Percentiles rank a stretch among this genome's conserved stretches.
Evolutionary conservation across 1,140 invertebrate species (phyloP).

Genomic region (Drosophila navojoa): DNA sequence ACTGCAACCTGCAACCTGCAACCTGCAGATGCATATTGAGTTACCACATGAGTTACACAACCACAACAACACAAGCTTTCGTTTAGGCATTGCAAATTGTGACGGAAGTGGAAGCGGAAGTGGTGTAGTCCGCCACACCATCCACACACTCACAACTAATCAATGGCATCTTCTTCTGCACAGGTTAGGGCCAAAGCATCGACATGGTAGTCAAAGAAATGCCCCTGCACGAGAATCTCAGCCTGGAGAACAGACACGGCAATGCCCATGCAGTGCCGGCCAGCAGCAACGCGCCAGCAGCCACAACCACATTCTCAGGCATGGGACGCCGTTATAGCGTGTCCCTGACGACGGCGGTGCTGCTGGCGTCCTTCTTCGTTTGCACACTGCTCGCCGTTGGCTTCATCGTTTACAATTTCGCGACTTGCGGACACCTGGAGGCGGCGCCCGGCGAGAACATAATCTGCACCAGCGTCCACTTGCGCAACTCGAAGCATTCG

Average conservation of each 20-base stretch:
- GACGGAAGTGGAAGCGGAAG: constrained; percentile 40
- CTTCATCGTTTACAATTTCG: constrained; percentile 89
- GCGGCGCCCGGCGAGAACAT: constrained; percentile 59
- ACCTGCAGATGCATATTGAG: constrained; percentile 64
- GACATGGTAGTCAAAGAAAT: constrained; percentile 72
- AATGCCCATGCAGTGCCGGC: constrained; percentile 14
- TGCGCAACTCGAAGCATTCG: constrained; percentile 71
- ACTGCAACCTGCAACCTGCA: constrained; percentile 15
- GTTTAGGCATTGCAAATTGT: constrained; percentile 9
- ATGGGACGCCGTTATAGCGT: constrained; percentile 51
- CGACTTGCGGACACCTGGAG: constrained; percentile 86
- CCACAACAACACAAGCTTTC: background rate
- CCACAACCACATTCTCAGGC: constrained; percentile 59
- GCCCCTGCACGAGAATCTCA: constrained; percentile 70
- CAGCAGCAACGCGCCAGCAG: constrained; percentile 23
- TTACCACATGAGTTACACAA: constrained; percentile 39
- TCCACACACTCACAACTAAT: constrained; percentile 20
- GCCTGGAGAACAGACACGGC: constrained; percentile 58
- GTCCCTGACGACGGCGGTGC: constrained; percentile 65
- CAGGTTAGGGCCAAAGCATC: constrained; percentile 6
- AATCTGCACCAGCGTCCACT: constrained; percentile 84
- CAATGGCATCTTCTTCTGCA: constrained; percentile 24
- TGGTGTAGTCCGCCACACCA: constrained; percentile 22
- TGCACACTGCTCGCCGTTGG: constrained; percentile 85
- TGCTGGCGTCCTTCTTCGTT: constrained; percentile 69